Evolutionary conservation across 2,888 invertebrate species (phyloP), one percentile per base, ranked within the genome.

Genomic region (Cantharis rustica): DNA sequence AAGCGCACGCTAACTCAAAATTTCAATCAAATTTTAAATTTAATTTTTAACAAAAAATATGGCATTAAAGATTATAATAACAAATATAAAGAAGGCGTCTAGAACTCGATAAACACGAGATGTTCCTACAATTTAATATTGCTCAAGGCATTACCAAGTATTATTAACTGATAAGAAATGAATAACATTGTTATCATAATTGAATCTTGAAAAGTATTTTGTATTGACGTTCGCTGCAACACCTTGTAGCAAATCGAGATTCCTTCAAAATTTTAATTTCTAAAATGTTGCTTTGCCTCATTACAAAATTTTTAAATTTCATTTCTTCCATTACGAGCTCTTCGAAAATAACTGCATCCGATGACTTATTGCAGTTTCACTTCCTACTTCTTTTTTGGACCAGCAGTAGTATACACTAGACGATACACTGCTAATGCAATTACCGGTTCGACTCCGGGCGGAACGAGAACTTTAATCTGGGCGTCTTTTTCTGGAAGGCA

Each of bases 171-270:
- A 87, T 87, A 87, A 86, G 84, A 82, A 81, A 82, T 79, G 83
- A 86, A 86, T 85, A 85, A 86, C 84, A 83, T 80, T 79, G 83
- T 87, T 88, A 88, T 88, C 88, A 81, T 88, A 88, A 88, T 88
- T 88, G 87, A 88, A 88, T 88, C 87, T 86, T 79, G 80, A 83
- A 85, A 85, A 84, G 75, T 75, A 68, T 79, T 71, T 69, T 16
- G 72, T 70, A 73, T 75, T 77, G 69, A 77, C 66, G 72, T 72
- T 75, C 61, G 10, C 72, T 68, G 75, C 73, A 75, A 75, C 70
- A 74, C 70, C 70, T 74, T 70, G 70, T 70, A 63, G 27, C 69
- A 73, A 73, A 73, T 73, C 68, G 68, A 72, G 16, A 72, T 68
- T 17, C 47, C n/a, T 17, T 11, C 15, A 61, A 61, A 61, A 61